Evolutionary conservation across 2,888 invertebrate species (phyloP).

Genomic region (Lomographa bimaculata): DNA sequence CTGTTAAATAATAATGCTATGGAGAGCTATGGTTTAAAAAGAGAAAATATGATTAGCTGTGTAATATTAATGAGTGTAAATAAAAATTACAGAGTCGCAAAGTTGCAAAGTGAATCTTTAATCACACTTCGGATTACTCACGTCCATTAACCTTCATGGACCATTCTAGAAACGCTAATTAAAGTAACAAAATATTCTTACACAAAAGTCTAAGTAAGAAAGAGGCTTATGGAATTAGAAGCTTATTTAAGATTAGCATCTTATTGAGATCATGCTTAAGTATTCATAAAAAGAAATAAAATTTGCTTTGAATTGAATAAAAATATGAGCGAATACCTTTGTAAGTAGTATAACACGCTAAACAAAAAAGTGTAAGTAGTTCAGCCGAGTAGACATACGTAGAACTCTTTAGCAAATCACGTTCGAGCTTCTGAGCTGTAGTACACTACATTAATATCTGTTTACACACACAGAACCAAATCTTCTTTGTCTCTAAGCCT

Average conservation of each 20-base stretch:
- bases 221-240: constrained; percentile 11
- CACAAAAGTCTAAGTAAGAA: background rate
- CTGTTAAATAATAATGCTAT: too few relatives aligned
- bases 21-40: too few relatives aligned
- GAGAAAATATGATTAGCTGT: too few relatives aligned
- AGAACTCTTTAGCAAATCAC: constrained; percentile 28
- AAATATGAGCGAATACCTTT: too few relatives aligned
- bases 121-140: constrained; percentile 41
- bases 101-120: background rate
- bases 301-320: background rate
- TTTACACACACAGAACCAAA: constrained; percentile 55
- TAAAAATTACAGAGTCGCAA: background rate
- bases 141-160: constrained; percentile 68
- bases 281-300: constrained; percentile 6
- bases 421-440: constrained; percentile 38
- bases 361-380: background rate
- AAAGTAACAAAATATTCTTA: constrained; percentile 18
- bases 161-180: constrained; percentile 56
- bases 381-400: constrained; percentile 6
- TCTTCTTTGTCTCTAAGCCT: constrained; percentile 1
- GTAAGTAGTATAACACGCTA: too few relatives aligned
- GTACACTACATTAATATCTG: constrained; percentile 44
- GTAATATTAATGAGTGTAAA: too few relatives aligned
- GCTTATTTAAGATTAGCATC: constrained; percentile 12
- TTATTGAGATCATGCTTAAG: constrained; percentile 14